Percentiles rank a stretch among this genome's conserved stretches.
Conservation (phyloP, 2,113 vertebrate genomes). For the Centropus unirufus region DNA sequence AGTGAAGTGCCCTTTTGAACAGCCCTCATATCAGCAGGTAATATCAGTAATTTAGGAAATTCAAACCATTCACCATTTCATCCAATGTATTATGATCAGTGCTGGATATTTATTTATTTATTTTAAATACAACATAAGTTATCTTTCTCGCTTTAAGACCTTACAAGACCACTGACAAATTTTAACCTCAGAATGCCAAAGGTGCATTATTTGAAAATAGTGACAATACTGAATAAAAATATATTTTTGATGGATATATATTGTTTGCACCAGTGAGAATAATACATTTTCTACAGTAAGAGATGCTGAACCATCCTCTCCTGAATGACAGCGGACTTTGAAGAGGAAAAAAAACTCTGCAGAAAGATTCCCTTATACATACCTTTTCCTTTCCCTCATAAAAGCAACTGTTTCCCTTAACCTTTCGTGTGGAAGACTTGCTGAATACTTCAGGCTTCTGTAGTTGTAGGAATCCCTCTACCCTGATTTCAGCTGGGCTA, state of each 20-base stretch:
- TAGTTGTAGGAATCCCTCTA: neutral
- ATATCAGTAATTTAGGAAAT: constrained; percentile 79
- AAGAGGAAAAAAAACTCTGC: neutral
- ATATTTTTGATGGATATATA: constrained; percentile 1
- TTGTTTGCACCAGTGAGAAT: constrained; percentile 16
- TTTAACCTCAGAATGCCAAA: constrained; percentile 63
- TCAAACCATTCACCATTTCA: constrained; percentile 70
- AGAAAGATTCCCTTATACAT: neutral
- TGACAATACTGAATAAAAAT: constrained; percentile 48
- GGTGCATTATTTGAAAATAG: constrained; percentile 43
- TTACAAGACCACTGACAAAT: constrained; percentile 57
- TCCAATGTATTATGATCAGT: constrained; percentile 72
- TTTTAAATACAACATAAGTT: constrained; percentile 67
- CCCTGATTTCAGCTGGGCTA: neutral
- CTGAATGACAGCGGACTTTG: neutral
- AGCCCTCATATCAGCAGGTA: constrained; percentile 83
- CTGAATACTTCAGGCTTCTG: neutral
- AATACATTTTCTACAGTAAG: neutral
- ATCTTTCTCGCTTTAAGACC: constrained; percentile 72
- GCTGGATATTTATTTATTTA: constrained; percentile 47
- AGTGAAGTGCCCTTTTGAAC: constrained; percentile 83
- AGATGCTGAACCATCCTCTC: neutral
- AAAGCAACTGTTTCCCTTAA: neutral
- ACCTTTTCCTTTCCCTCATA: neutral
- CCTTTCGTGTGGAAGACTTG: neutral